Evolutionary conservation across 2,113 vertebrate genomes (phyloP), one percentile per base, ranked within the genome.

Genomic region (Tamias sibiricus): DNA sequence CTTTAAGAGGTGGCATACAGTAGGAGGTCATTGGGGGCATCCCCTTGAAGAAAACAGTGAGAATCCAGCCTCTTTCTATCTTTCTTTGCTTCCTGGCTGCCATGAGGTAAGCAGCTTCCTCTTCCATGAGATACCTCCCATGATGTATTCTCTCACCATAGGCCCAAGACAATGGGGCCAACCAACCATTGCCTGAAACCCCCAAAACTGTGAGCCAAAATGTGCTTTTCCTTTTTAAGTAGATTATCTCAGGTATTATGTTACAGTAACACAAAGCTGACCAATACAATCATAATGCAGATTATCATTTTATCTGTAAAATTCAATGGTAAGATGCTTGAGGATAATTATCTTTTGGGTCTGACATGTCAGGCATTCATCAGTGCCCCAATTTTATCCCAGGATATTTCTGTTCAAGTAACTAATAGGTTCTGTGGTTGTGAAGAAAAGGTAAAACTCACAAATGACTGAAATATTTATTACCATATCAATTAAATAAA

Each of bases 401-500:
- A 77, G 84, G 35, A 35, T 19, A 81, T 86, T 90, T 85, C 72
- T 76, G 79, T 59, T 59, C 72, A 69, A 93, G 40, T 37, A 68
- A 68, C 74, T 75, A 74, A 90, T 32, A 47, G 17, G 64, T 12
- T 81, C 47, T 47, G 80, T 35, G 77, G 6, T 32, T 74, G n/a
- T 37, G 22, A 92, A 64, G 11, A 72, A 32, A 72, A 85, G 22
- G 74, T 37, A 92, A 68, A 95, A 96, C 22, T 69, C 47, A 86
- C n/a, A 62, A 62, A 4, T 6, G 12, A 90, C 42, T 69, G 7
- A 59, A 59, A 72, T 80, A 49, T 74, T 90, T 72, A 66, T 19
- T 66, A 57, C 16, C 35, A 2, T 68, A 72, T 85, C 37, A 66
- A 42, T 57, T 54, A 79, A 80, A 11, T 11, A 28, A 83, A 91